Evolutionary conservation across 1,140 invertebrate genomes (phyloP).

Genomic region (Trachymyrmex septentrionalis): DNA sequence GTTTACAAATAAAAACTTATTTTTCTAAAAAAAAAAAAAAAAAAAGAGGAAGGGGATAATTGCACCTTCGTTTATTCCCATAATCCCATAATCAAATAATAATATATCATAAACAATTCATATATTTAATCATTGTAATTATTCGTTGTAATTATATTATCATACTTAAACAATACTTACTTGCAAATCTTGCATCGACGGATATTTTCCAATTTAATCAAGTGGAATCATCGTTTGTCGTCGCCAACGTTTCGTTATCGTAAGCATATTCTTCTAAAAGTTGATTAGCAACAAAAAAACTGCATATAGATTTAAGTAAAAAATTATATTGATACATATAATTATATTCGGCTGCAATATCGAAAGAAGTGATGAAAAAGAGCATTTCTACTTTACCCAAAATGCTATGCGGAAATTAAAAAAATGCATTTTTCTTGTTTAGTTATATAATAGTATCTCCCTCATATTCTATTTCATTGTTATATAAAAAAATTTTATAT

Average conservation of each 20-base stretch:
- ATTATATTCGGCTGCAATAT: constrained; percentile 60
- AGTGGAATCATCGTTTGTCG: not conserved
- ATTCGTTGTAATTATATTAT: not conserved
- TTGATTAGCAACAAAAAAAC: constrained; percentile 44
- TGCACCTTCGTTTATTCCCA: not conserved
- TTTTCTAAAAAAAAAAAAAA: constrained; percentile 82
- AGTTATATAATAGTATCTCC: constrained; percentile 51
- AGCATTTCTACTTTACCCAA: constrained; percentile 41
- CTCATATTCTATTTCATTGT: constrained; percentile 37
- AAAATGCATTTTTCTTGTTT: constrained; percentile 53
- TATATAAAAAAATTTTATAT: not conserved
- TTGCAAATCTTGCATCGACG: constrained; percentile 8
- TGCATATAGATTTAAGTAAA: constrained; percentile 26
- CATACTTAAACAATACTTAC: constrained; percentile 19
- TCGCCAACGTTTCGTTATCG: not conserved
- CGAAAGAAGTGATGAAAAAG: not conserved
- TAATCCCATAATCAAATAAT: not conserved
- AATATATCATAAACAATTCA: not conserved
- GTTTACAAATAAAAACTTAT: constrained; percentile 84
- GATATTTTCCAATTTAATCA: not conserved
- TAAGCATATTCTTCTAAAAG: not conserved
- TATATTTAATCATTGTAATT: not conserved
- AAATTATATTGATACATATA: constrained; percentile 67
- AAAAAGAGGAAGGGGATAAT: not conserved
- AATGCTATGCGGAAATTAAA: constrained; percentile 53